Evolutionary conservation across 2,888 invertebrate species (phyloP).

Genomic region (Colostygia pectinataria): DNA sequence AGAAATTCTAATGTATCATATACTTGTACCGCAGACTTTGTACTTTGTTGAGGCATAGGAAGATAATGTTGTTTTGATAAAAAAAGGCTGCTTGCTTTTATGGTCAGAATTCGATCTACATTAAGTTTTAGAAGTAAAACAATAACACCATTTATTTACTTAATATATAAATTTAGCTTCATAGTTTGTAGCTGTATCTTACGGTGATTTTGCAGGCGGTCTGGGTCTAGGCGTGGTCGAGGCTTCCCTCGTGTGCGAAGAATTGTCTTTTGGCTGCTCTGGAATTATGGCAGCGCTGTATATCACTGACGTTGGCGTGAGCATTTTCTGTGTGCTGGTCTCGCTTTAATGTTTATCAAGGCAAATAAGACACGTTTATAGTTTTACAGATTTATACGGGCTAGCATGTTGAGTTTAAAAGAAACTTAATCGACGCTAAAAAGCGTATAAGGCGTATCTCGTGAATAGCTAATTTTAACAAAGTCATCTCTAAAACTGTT

Average conservation of each 20-base stretch:
- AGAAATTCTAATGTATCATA: too few relatives aligned
- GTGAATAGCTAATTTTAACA: too few relatives aligned
- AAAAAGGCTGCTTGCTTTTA: too few relatives aligned
- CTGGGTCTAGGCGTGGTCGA: constrained; percentile 88
- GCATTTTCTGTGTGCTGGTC: constrained; percentile 34
- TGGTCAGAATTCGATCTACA: too few relatives aligned
- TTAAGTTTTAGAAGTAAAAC: too few relatives aligned
- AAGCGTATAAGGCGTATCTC: too few relatives aligned
- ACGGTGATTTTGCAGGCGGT: constrained; percentile 84
- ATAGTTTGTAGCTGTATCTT: background rate
- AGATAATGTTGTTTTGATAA: too few relatives aligned
- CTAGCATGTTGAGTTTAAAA: background rate
- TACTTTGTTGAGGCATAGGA: too few relatives aligned
- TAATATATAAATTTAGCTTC: background rate
- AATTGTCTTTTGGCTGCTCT: constrained; percentile 95
- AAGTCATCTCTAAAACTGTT: too few relatives aligned
- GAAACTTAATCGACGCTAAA: too few relatives aligned
- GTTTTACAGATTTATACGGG: background rate
- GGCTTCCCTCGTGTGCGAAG: constrained; percentile 90
- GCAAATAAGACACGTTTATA: background rate
- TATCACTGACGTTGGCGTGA: constrained; percentile 87
- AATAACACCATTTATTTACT: too few relatives aligned
- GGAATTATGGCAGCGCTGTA: constrained; percentile 95
- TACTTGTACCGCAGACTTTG: too few relatives aligned
- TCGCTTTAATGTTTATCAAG: background rate